A percentile compares a stretch with the other conserved stretches of the same genome.
Conservation (phyloP, 1,140 invertebrate genomes). For the Trissolcus basalis region DNA sequence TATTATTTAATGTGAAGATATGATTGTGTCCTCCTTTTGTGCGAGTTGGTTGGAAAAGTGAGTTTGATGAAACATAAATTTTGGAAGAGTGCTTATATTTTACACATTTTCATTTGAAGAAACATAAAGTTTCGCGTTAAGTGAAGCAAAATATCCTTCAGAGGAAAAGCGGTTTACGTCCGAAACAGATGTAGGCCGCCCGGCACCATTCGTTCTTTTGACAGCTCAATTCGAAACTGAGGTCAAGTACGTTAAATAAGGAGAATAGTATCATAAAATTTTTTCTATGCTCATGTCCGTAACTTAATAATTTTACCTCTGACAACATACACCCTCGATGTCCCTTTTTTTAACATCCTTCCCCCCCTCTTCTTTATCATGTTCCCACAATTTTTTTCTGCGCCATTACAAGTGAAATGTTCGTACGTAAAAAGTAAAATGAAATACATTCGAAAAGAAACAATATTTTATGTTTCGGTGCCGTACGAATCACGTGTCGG, state of each 20-base stretch:
- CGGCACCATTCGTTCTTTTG: conserved; percentile 31
- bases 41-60: conserved; percentile 1
- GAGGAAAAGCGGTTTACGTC: conserved; percentile 46
- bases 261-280: conserved; percentile 34
- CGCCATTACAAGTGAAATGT: no score
- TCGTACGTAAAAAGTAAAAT: no score
- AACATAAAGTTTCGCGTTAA: conserved; percentile 42
- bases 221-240: conserved; percentile 41
- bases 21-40: conserved; percentile 4
- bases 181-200: conserved; percentile 25
- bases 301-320: conserved; percentile 1
- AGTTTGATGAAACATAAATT: conserved; percentile 39
- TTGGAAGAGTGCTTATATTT: conserved; percentile 31
- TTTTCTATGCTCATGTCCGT: conserved; percentile 13
- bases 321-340: no score
- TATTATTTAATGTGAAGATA: not conserved
- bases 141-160: conserved; percentile 42
- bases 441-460: no score
- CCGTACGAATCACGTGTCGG: no score
- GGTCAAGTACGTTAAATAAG: conserved; percentile 40
- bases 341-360: no score
- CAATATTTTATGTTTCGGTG: no score
- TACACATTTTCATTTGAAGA: conserved; percentile 48
- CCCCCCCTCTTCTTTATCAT: no score
- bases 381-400: no score